Percentiles rank a stretch among this genome's conserved stretches.
Conservation (phyloP, 2,113 vertebrate species). For the Micronycteris hirsuta region DNA sequence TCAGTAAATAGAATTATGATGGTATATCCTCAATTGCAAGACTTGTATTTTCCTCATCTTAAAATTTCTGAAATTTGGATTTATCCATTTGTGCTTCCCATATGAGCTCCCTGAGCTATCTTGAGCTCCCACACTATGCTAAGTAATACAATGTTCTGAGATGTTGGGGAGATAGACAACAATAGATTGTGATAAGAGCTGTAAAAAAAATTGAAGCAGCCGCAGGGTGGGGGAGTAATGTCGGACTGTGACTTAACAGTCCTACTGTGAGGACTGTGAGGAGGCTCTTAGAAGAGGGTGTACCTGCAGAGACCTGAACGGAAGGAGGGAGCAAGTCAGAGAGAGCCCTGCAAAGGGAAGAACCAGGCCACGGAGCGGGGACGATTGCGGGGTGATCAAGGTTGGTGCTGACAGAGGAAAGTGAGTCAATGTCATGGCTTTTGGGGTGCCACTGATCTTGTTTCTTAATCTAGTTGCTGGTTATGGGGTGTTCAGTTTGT, state of each 20-base stretch:
- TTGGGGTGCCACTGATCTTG: neutral
- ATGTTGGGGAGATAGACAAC: neutral
- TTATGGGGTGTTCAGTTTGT: neutral
- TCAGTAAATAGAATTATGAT: neutral
- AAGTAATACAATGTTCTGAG: neutral
- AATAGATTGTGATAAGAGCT: neutral
- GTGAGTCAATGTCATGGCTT: neutral
- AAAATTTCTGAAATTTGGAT: neutral
- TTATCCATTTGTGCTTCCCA: neutral
- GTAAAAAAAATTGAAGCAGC: neutral
- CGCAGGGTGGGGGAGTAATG: neutral
- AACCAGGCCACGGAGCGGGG: neutral
- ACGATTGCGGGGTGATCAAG: accelerated
- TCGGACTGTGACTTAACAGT: neutral
- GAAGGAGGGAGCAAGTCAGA: neutral
- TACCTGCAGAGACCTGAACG: neutral
- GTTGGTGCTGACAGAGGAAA: neutral
- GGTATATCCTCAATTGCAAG: neutral
- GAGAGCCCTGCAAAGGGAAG: neutral
- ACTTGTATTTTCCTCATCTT: neutral
- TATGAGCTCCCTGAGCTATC: neutral
- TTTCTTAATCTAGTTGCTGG: neutral
- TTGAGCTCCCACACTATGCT: neutral
- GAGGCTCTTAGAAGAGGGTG: neutral
- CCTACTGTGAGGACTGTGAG: neutral